These are phyloP conservation scores for Cyclophora punctaria DNA, from an alignment of 2,888 invertebrate genomes.

Conservation along the genomic window DNA sequence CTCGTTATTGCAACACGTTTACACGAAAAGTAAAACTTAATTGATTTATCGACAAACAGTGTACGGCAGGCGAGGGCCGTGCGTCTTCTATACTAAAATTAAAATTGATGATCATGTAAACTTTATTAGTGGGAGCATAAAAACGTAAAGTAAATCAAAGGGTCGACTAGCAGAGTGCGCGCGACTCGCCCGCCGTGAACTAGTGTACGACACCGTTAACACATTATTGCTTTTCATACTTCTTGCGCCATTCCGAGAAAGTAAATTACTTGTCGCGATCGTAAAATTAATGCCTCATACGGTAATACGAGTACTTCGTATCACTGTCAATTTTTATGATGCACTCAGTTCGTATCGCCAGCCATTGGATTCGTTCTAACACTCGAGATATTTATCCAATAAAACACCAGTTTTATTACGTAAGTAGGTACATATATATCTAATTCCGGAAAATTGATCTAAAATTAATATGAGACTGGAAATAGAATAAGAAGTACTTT, in stretches of 20 bases:
- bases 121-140: conserved; percentile 62
- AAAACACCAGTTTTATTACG: conserved; percentile 19
- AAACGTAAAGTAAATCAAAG: conserved; percentile 61
- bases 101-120: conserved; percentile 68
- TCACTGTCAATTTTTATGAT: conserved; percentile 66
- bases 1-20: conserved; percentile 18
- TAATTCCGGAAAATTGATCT: conserved; percentile 16
- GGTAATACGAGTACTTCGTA: conserved; percentile 60
- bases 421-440: conserved; percentile 5
- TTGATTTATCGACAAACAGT: conserved; percentile 49
- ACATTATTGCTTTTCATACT: conserved; percentile 63
- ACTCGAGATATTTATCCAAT: conserved; percentile 17
- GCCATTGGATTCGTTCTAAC: conserved; percentile 9
- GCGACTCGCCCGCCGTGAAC: conserved; percentile 28
- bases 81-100: conserved; percentile 52
- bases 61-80: conserved; percentile 43
- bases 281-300: conserved; percentile 66
- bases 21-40: conserved; percentile 34
- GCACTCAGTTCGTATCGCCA: conserved; percentile 51
- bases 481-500: conserved; percentile 14
- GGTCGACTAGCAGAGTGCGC: conserved; percentile 33
- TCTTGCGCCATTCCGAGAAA: conserved; percentile 64
- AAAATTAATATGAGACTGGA: conserved; percentile 15
- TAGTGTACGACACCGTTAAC: conserved; percentile 52
- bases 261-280: conserved; percentile 62